Percentiles rank a stretch among this genome's conserved stretches.
phyloP scores from a whole-genome alignment of 2,888 invertebrate genomes.

The Alitta virens region DNA sequence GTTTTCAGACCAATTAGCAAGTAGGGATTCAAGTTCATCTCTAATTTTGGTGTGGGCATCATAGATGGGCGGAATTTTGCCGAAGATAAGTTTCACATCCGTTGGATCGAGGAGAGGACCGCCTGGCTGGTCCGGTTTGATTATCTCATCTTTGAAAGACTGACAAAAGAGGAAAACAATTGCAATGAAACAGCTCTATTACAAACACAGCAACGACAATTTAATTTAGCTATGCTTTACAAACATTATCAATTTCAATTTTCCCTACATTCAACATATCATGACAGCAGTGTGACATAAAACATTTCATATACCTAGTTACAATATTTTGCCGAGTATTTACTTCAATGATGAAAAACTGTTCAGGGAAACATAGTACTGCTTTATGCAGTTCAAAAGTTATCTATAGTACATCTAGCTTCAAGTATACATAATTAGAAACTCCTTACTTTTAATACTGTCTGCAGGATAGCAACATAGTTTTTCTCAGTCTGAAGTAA shows the following conservation, averaged over 20 bases:
- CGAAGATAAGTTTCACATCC: slow-evolving; percentile 92
- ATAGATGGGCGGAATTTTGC: slow-evolving; percentile 90
- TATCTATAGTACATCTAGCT: too few species aligned
- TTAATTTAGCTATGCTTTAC: not conserved
- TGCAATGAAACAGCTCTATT: not conserved
- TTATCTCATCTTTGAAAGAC: slow-evolving; percentile 91
- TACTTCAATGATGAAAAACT: too few species aligned
- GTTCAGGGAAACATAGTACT: too few species aligned
- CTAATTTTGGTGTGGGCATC: slow-evolving; percentile 82
- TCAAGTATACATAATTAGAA: too few species aligned
- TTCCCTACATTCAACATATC: too few species aligned
- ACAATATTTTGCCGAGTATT: too few species aligned
- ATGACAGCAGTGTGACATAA: too few species aligned
- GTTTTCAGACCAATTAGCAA: slow-evolving; percentile 85
- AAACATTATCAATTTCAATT: too few species aligned
- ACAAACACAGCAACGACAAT: not conserved
- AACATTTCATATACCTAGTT: too few species aligned
- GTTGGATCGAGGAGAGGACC: slow-evolving; percentile 63
- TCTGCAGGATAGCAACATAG: slow-evolving; percentile 91
- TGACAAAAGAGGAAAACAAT: slow-evolving; percentile 52
- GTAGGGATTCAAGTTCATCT: slow-evolving; percentile 63
- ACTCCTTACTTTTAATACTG: slow-evolving; percentile 80
- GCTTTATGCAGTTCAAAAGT: too few species aligned
- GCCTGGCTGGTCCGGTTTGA: slow-evolving; percentile 79
- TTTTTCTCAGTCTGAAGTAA: slow-evolving; percentile 95